Evolutionary conservation across 2,113 vertebrate genomes (phyloP).

Genomic region (Seriola aureovittata): DNA sequence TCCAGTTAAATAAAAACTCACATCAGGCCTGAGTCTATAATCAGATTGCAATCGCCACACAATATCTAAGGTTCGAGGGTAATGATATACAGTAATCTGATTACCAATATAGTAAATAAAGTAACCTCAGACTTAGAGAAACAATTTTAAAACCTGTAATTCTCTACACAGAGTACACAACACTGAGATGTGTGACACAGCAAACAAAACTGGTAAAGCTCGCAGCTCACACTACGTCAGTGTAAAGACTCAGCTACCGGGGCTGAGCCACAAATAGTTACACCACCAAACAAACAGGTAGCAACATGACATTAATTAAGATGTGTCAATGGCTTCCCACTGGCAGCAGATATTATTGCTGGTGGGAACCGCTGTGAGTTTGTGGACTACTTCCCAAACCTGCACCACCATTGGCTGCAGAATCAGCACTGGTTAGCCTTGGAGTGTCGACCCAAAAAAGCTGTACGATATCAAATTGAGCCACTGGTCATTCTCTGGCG

Average conservation of each 20-base stretch:
- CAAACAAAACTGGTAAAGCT: neutral
- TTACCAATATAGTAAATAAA: neutral
- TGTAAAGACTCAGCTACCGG: neutral
- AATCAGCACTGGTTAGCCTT: constrained; percentile 32
- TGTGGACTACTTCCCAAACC: constrained; percentile 3
- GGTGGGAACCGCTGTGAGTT: neutral
- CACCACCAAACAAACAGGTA: neutral
- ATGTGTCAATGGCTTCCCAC: neutral
- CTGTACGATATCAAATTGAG: neutral
- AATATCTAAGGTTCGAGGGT: neutral
- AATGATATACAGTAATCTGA: constrained; percentile 26
- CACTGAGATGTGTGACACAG: neutral
- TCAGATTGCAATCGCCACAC: constrained; percentile 51
- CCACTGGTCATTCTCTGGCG: neutral
- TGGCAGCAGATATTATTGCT: constrained; percentile 15
- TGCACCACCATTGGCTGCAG: constrained; percentile 1
- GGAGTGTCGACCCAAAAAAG: neutral
- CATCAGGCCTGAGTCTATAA: constrained; percentile 44
- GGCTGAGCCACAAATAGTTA: neutral
- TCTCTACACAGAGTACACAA: neutral
- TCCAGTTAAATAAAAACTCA: constrained; percentile 64
- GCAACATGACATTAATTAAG: constrained; percentile 14
- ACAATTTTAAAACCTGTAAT: neutral
- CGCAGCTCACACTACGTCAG: neutral
- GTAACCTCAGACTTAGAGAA: neutral